Percentiles rank a stretch among this genome's conserved stretches.
Evolutionary conservation across 92 coral and sea anemone genomes (phyloP).

Genomic region (Parazoanthus swiftii): DNA sequence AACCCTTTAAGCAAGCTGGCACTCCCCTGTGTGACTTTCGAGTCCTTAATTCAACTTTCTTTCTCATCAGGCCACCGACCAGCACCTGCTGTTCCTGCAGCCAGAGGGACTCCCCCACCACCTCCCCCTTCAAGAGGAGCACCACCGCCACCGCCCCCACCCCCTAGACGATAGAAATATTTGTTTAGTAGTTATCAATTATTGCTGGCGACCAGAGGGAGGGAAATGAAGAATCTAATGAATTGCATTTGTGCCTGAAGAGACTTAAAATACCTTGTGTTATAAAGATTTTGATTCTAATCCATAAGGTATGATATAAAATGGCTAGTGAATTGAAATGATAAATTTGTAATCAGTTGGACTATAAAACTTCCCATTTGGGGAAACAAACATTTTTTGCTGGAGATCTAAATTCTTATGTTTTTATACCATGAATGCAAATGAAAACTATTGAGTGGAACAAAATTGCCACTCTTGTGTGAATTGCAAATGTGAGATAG

Average conservation of each 20-base stretch:
- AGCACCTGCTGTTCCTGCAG: constrained; percentile 63
- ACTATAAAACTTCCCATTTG: constrained; percentile 10
- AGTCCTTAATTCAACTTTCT: neutral
- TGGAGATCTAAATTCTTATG: neutral
- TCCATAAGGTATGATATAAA: neutral
- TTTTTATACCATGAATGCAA: constrained; percentile 26
- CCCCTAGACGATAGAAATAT: constrained; percentile 53
- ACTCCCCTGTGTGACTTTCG: too few relatives aligned
- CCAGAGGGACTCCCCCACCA: constrained; percentile 87
- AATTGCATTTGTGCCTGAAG: neutral
- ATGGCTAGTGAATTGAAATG: neutral
- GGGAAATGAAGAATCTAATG: neutral
- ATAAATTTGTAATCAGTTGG: constrained; percentile 23
- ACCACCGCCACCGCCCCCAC: constrained; percentile 99
- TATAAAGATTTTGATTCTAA: neutral
- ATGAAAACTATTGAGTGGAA: neutral
- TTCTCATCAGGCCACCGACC: constrained; percentile 61
- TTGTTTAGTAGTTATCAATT: constrained; percentile 13
- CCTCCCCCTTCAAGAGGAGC: constrained; percentile 94
- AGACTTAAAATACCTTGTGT: constrained; percentile 5
- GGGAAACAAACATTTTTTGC: constrained; percentile 24
- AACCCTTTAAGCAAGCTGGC: too few relatives aligned
- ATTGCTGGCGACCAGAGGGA: neutral
- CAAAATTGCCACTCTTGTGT: neutral
- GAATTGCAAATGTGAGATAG: neutral